Conservation (phyloP, 2,113 vertebrate species). For the Tapirus terrestris region DNA sequence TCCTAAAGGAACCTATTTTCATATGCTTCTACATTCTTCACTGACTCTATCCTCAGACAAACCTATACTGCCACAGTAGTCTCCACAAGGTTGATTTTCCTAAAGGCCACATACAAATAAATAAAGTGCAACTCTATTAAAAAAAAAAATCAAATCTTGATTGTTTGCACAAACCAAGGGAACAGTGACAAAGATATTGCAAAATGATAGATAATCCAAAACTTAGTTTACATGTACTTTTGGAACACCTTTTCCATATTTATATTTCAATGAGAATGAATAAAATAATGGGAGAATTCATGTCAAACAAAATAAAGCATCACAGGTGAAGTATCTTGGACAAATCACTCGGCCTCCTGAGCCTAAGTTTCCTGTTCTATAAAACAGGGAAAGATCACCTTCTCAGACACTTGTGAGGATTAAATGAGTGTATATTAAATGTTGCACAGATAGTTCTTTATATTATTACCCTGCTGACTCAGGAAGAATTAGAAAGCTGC, state of each 20-base stretch:
- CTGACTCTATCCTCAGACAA: neutral
- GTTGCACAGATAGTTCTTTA: neutral
- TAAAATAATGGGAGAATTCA: neutral
- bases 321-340: neutral
- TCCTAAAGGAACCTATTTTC: neutral
- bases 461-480: neutral
- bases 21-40: neutral
- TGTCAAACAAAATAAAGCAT: slow-evolving; percentile 13
- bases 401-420: neutral
- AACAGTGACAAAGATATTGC: slow-evolving; percentile 24
- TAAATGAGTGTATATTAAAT: neutral
- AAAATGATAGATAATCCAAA: neutral
- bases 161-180: neutral
- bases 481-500: neutral
- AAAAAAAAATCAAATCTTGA: neutral
- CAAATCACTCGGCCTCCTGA: neutral
- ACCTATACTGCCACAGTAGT: neutral
- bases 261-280: neutral
- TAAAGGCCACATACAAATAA: slow-evolving; percentile 9
- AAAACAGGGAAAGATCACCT: neutral
- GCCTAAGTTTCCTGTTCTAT: slow-evolving; percentile 6
- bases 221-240: neutral
- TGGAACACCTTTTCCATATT: neutral
- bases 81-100: neutral
- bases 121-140: neutral